phyloP scores from a whole-genome alignment of 1,140 invertebrate genomes.

The Campoletis sonorensis region DNA sequence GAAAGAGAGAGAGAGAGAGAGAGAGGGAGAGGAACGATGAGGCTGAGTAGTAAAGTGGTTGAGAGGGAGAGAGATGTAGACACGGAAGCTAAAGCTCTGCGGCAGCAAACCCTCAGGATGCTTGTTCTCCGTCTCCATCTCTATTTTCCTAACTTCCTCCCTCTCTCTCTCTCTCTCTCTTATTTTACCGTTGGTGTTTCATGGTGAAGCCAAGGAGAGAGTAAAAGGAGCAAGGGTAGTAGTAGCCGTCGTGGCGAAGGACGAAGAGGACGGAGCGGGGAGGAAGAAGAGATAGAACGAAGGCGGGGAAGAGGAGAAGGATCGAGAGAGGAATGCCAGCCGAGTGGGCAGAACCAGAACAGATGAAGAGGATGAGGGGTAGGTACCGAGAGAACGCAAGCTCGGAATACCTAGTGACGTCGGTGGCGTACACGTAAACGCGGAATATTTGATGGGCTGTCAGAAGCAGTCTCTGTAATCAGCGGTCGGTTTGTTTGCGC shows the following conservation, averaged over 20 bases:
- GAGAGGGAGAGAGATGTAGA: conserved; percentile 34
- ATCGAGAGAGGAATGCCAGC: conserved; percentile 26
- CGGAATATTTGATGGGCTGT: conserved; percentile 76
- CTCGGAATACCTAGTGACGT: conserved; percentile 72
- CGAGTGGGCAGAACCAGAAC: conserved; percentile 31
- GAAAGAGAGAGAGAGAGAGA: conserved; percentile 38
- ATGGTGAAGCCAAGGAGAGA: not conserved
- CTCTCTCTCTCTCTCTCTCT: not conserved
- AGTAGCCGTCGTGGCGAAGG: not conserved
- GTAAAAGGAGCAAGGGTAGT: not conserved
- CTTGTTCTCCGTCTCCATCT: conserved; percentile 56
- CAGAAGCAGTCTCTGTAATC: conserved; percentile 76
- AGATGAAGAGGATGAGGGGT: conserved; percentile 45
- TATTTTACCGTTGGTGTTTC: too few species aligned
- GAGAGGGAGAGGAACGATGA: conserved; percentile 30
- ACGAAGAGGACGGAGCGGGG: conserved; percentile 53
- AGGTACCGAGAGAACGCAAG: conserved; percentile 63
- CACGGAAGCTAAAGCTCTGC: conserved; percentile 53
- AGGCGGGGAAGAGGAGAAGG: conserved; percentile 51
- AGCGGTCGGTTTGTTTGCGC: conserved; percentile 75
- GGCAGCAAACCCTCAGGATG: conserved; percentile 57
- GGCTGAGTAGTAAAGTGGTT: conserved; percentile 10
- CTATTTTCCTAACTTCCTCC: not conserved
- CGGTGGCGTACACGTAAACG: conserved; percentile 72
- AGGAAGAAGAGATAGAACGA: conserved; percentile 55